Percentiles rank a stretch among this genome's conserved stretches.
phyloP scores from a whole-genome alignment of 2,888 invertebrate genomes.

The Pardosa pseudoannulata region DNA sequence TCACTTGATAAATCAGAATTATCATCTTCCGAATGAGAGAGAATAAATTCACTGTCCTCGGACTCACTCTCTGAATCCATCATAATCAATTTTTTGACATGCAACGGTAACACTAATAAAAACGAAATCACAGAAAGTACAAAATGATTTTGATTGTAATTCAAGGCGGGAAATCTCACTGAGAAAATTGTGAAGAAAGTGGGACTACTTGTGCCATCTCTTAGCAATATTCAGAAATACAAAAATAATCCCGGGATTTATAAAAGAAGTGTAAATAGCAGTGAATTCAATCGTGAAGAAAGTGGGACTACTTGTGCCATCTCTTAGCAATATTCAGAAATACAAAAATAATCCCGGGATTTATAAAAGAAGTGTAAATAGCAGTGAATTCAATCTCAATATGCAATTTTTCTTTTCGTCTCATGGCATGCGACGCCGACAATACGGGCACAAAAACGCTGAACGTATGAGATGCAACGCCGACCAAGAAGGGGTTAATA shows the following conservation, averaged over 20 bases:
- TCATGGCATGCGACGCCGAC: background rate
- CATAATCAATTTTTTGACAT: background rate
- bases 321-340: background rate
- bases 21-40: background rate
- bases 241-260: background rate
- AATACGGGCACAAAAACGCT: background rate
- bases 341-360: too few species aligned
- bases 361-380: background rate
- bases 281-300: background rate
- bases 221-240: background rate
- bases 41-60: background rate
- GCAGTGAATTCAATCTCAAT: background rate
- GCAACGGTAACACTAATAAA: background rate
- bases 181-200: background rate
- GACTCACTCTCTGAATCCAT: background rate
- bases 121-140: background rate
- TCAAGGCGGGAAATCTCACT: background rate
- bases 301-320: background rate
- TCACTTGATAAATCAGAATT: too few species aligned
- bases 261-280: background rate
- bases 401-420: background rate
- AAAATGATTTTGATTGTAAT: background rate
- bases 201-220: background rate
- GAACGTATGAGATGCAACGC: constrained; percentile 3
- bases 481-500: constrained; percentile 88